Percentiles rank a stretch among this genome's conserved stretches.
phyloP scores from a whole-genome alignment of 2,113 vertebrate species.

The Alligator mississippiensis region DNA sequence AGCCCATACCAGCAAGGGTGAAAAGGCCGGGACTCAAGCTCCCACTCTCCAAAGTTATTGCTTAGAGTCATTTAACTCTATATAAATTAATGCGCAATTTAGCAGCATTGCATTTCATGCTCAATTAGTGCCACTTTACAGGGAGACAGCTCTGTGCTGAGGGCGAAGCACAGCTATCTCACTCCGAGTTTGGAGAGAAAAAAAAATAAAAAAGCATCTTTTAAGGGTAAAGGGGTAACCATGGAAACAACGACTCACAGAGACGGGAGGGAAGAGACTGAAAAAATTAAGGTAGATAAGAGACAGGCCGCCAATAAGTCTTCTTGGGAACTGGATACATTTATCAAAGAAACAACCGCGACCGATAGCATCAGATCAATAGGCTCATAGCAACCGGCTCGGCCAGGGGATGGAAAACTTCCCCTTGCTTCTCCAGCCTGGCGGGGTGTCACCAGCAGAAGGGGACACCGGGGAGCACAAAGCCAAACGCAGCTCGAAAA shows the following conservation, averaged over 20 bases:
- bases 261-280: neutral
- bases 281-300: conserved; percentile 35
- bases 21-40: neutral
- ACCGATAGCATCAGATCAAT: neutral
- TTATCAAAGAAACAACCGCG: neutral
- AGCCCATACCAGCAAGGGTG: no score
- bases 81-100: conserved; percentile 73
- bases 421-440: neutral
- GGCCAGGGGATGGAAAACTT: neutral
- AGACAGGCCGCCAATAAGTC: neutral
- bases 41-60: neutral
- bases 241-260: conserved; percentile 44
- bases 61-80: conserved; percentile 57
- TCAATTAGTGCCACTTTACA: conserved; percentile 72
- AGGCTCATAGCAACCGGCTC: neutral
- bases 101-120: conserved; percentile 64
- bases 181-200: neutral
- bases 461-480: fast-evolving
- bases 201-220: neutral
- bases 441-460: neutral
- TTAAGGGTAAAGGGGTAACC: conserved; percentile 57
- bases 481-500: neutral
- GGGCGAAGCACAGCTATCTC: conserved; percentile 35
- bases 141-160: conserved; percentile 34
- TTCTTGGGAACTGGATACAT: neutral